Conservation (phyloP, 2,797 vertebrate genomes). For the Molossus molossus region DNA sequence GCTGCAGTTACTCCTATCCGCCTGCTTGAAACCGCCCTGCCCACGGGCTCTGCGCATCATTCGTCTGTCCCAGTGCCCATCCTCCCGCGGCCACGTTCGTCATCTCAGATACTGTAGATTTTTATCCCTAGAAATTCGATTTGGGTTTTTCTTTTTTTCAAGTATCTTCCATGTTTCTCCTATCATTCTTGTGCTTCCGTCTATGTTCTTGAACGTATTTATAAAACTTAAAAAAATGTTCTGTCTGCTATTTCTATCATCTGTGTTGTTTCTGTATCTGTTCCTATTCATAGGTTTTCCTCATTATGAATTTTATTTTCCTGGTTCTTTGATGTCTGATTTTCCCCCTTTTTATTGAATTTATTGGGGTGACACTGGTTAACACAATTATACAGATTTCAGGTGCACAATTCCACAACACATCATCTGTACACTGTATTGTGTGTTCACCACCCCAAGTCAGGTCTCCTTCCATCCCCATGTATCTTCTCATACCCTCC, state of each 20-base stretch:
- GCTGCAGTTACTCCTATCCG: neutral
- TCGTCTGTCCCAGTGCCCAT: neutral
- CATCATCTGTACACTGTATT: no score
- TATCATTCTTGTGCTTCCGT: neutral
- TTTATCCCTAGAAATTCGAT: neutral
- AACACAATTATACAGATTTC: no score
- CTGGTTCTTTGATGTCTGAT: slow-evolving; percentile 18
- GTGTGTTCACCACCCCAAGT: no score
- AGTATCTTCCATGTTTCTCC: neutral
- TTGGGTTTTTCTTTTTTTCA: neutral
- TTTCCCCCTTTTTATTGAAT: no score
- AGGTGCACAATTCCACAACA: no score
- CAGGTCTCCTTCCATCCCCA: no score
- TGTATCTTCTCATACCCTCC: no score
- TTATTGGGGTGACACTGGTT: no score
- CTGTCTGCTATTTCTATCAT: neutral
- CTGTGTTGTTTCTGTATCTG: neutral
- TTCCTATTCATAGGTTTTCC: neutral
- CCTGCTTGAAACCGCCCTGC: neutral
- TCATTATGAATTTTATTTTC: neutral
- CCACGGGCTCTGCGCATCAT: neutral
- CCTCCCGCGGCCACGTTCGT: neutral
- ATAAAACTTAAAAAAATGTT: neutral
- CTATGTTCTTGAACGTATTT: neutral
- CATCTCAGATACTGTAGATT: neutral